Conservation (phyloP, 2,113 vertebrate genomes). For the Trogon melanurus region DNA sequence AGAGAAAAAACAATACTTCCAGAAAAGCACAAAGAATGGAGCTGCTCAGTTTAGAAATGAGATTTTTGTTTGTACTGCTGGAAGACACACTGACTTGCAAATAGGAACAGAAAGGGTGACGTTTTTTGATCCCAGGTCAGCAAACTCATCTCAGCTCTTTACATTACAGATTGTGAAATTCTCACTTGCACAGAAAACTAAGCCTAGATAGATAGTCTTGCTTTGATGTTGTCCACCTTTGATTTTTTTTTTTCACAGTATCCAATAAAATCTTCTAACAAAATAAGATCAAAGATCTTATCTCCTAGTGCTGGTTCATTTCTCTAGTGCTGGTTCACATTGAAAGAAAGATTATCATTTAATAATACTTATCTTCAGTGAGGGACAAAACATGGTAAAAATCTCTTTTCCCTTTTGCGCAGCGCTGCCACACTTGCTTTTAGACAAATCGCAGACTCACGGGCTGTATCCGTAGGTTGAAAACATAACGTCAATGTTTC, state of each 20-base stretch:
- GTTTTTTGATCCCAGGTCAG: neutral
- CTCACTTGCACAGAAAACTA: neutral
- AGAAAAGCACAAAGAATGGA: neutral
- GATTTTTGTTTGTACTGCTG: neutral
- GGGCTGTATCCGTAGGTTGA: neutral
- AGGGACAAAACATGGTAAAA: neutral
- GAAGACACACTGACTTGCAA: neutral
- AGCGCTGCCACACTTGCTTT: neutral
- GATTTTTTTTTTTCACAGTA: neutral
- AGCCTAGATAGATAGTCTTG: neutral
- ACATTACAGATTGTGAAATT: neutral
- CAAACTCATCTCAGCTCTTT: neutral
- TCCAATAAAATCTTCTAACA: neutral
- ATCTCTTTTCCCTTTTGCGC: neutral
- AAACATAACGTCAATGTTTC: neutral
- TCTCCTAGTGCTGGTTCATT: neutral
- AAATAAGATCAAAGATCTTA: neutral
- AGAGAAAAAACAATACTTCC: neutral
- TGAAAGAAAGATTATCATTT: neutral
- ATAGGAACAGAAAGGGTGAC: neutral
- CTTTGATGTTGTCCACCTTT: neutral
- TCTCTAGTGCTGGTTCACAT: neutral
- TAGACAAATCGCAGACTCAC: neutral
- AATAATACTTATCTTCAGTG: neutral
- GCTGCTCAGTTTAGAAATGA: neutral